Base-by-base conservation (phyloP, 2,888 invertebrate genomes). In the Synergus itoensis region DNA sequence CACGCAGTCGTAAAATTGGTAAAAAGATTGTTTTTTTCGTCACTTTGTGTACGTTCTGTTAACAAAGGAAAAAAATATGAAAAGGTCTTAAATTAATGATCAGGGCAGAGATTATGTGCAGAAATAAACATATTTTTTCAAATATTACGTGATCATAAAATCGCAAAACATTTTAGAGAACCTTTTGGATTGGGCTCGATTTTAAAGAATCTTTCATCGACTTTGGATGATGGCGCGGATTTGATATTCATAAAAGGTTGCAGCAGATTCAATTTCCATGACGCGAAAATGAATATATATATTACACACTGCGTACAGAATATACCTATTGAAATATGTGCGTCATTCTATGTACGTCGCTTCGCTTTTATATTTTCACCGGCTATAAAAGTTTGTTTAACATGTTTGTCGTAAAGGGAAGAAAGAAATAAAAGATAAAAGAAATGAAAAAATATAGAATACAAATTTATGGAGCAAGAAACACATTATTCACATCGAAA, bases 231-330 rank as follows among this genome's bases (percentile, higher is more conserved):
- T 53, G 53, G n/a, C 28, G 18, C 36, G 28, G 4, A 73, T 53
- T 21, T 53, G 73, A 73, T 48, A 73, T 28, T 14, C 69, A 73
- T 53, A 73, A 73, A 73, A 73, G 48, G 48, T 14, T 16, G 53
- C 48, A 53, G 16, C 69, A 14, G n/a, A 69, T 69, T 69, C 69
- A 69, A 69, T 69, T 69, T 69, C 45, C 28, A 28, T 48, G 9
- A 48, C 45, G n/a, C 73, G 28, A 73, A 36, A 28, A 73, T 53
- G 73, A 73, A 73, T 73, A 69, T 45, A 69, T 53, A 53, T 73
- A 73, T 73, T 73, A 73, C 41, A 64, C 53, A 36, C 41, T 21
- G 43, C 45, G 45, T 67, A 21, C 12, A 18, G 18, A 11, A 45
- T 18, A 45, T 67, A 36, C 64, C 16, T n/a, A 40, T 12, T 41